These are phyloP conservation scores for Drosophila anomalata DNA, from an alignment of 2,888 invertebrate genomes.

Conservation along the genomic window DNA sequence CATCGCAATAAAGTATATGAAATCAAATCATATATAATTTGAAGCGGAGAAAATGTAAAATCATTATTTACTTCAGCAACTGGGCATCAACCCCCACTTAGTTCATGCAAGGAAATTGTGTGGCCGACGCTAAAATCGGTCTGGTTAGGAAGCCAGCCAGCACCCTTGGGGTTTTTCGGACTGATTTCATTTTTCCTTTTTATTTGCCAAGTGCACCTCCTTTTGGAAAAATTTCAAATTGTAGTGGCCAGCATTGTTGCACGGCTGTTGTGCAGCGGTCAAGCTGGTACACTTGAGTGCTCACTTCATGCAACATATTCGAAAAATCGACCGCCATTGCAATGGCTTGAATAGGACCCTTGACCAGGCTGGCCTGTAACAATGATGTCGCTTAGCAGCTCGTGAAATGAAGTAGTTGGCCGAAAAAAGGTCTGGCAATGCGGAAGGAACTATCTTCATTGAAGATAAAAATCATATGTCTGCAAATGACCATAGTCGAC, in stretches of 20 bases:
- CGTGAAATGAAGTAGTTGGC: conserved; percentile 1
- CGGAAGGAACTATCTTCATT: neutral
- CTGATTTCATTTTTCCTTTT: conserved; percentile 42
- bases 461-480: neutral
- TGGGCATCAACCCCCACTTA: neutral
- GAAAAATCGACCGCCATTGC: conserved; percentile 69
- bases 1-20: neutral
- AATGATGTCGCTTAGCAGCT: conserved; percentile 37
- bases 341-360: conserved; percentile 18
- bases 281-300: conserved; percentile 60
- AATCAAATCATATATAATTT: conserved; percentile 54
- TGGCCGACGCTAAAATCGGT: conserved; percentile 64
- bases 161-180: conserved; percentile 56
- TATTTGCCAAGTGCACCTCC: conserved; percentile 52
- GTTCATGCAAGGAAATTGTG: conserved; percentile 50
- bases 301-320: conserved; percentile 68
- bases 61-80: conserved; percentile 8
- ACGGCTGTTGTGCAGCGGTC: conserved; percentile 28
- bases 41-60: conserved; percentile 18
- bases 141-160: conserved; percentile 40
- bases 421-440: neutral
- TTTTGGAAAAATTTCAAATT: conserved; percentile 65
- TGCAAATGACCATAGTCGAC: neutral
- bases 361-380: conserved; percentile 13
- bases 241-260: conserved; percentile 38